Evolutionary conservation across 1,140 invertebrate species (phyloP), one percentile per base, ranked within the genome.

Genomic region (Capitella teleta): DNA sequence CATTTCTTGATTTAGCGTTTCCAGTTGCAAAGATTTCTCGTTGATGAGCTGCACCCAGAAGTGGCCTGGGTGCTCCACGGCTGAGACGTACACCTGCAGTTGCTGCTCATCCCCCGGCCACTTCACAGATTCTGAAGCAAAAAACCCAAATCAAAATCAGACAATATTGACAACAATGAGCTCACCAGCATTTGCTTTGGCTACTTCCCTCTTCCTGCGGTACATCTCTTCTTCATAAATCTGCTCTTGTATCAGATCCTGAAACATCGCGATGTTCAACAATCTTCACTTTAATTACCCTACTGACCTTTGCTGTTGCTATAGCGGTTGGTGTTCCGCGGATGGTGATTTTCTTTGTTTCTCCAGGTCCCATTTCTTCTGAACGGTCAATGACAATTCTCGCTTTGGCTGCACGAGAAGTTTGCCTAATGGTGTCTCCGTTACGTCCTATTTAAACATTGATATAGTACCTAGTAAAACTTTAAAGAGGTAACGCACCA

Each of bases 31-130:
- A 3, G 80, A 79, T 59, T 81, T 79, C 1, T 79, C 74, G 0
- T 81, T 80, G 28, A 84, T 74, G 37, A 87, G 77, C 72, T 91
- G 86, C 16, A 89, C 73, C 85, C 86, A 91, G 68, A 91, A 89
- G 23, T 80, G 77, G 1, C 77, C 79, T 12, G 86, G 85, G n/a
- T 78, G 79, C 18, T 81, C 80, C 46, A 86, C 78, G 0, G 85
- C 84, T 1, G 84, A 86, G 1, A 91, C 83, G 70, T 82, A 88
- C 5, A 89, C 82, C 66, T 88, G 81, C 58, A 86, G 78, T 21
- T 75, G 76, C 14, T 55, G 28, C 4, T 45, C 38, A 10, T 47
- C 25, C 2, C 19, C n/a, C 14, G 38, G 38, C 38, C 38, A 40
- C 38, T 40, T 16, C 4, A 32, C n/a, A n/a, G 30, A 32, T 32